Evolutionary conservation across 2,888 invertebrate species (phyloP), one percentile per base, ranked within the genome.

Genomic region (Eupsilia transversa): DNA sequence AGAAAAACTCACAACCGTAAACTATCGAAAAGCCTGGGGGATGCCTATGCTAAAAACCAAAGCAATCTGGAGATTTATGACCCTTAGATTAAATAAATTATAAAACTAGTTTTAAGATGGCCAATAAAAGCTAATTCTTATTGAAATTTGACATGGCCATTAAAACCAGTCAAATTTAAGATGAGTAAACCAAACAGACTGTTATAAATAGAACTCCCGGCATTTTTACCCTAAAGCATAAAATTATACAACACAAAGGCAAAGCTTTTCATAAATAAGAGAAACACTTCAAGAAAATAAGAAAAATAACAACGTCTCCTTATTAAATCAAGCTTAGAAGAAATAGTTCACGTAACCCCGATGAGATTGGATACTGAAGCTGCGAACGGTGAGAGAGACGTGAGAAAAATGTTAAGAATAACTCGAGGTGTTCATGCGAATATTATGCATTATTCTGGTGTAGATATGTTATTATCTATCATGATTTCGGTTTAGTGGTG

Each of bases 281-380:
- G 5, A 65, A 64, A 64, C 41, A 79, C 43, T 64, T 65, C 20
- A 52, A 56, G 43, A 33, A 70, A 52, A 63, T 38, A 68, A 43
- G 49, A 70, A 61, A 70, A 66, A 60, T 56, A 83, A 68, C 56
- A 68, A 59, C 30, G 10, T 63, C 10, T 59, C 14, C 54, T 72
- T 49, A 79, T 80, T 68, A 78, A 68, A 80, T 83, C 59, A 72
- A 80, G 72, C 72, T 72, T 68, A 64, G 14, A 14, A 46, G 72
- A 60, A 83, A 60, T 72, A 64, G 57, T 79, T 68, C 67, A 72
- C 72, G 72, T 83, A 72, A 60, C 30, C 52, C 41, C 59, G 49
- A 49, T 72, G 67, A 80, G 79, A 79, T 72, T 79, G 79, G 79
- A 79, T 83, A n/a, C 64, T 60, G 64, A 30, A 67, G 57, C 56